Evolutionary conservation across 2,888 invertebrate species (phyloP), one percentile per base, ranked within the genome.

Genomic region (Leptinotarsa tumamoca): DNA sequence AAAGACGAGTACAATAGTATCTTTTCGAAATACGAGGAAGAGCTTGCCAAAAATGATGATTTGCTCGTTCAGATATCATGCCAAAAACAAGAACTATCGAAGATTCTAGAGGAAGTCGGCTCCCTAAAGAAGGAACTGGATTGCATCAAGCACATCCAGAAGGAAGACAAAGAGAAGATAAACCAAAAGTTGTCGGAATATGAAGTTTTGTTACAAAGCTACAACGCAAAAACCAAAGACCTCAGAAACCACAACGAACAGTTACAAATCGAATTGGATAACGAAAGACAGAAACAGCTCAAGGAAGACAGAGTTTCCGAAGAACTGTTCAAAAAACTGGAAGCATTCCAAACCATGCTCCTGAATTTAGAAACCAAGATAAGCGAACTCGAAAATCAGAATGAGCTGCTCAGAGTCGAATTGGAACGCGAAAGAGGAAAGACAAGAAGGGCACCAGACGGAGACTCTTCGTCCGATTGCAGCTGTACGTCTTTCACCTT

Each of bases 61-160:
- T n/a, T 78, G 10, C 67, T 54, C 2, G 52, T 23, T 0, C 69
- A 75, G 71, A 56, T 74, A 23, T 71, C 52, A 1, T 14, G 17
- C 13, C 49, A 58, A 4, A 72, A 75, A 54, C 52, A 72, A 61
- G 71, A 73, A 23, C 43, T 76, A 15, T 56, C 72, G 23, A 51
- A 74, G 15, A 17, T 72, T 21, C 10, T 61, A 14, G 66, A 73
- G 17, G 69, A 76, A 67, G 23, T 80, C 66, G 67, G 63, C 10
- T 17, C 52, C 2, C 50, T 81, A 18, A 75, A 77, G 67, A 72
- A 33, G 15, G 79, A 80, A 61, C 50, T 78, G 14, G 72, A 76
- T n/a, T 10, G 10, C 5, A 77, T 79, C 33, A 74, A 56, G 27
- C 49, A 72, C n/a, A 56, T 74, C 23, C 78, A 79, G 21, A 78